These are phyloP conservation scores for Iguana delicatissima DNA, from an alignment of 2,797 vertebrate species.

Conservation along the genomic window DNA sequence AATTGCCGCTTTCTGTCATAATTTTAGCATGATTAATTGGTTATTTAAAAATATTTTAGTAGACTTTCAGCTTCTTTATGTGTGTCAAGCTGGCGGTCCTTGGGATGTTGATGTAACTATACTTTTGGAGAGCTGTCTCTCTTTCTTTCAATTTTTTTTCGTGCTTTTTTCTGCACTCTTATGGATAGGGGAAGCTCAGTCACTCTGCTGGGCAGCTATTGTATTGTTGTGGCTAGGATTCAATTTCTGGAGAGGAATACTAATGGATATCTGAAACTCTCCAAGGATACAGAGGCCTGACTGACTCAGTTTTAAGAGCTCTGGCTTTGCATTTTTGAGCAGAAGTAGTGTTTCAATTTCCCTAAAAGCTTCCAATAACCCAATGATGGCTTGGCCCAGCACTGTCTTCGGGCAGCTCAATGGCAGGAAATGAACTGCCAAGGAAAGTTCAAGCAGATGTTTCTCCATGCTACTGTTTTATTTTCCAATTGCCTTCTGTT, in stretches of 20 bases:
- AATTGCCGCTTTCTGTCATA: too few species aligned
- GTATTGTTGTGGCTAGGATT: background rate
- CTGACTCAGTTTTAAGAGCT: background rate
- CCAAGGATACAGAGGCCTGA: background rate
- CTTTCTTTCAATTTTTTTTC: too few species aligned
- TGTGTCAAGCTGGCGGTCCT: too few species aligned
- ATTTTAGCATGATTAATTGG: too few species aligned
- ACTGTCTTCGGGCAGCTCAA: background rate
- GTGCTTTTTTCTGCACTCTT: too few species aligned
- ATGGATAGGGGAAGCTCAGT: too few species aligned
- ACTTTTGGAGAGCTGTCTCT: too few species aligned
- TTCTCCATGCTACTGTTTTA: background rate
- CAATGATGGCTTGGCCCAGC: background rate
- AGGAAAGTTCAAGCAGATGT: background rate
- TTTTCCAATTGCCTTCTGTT: background rate
- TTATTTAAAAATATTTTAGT: too few species aligned
- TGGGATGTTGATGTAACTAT: too few species aligned
- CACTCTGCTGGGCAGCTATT: too few species aligned
- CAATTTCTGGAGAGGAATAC: background rate
- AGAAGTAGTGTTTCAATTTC: background rate
- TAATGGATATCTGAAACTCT: background rate
- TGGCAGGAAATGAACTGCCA: background rate
- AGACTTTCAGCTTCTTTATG: too few species aligned
- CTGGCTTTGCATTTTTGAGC: background rate
- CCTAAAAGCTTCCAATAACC: constrained; percentile 7